phyloP scores from a whole-genome alignment of 2,888 invertebrate species.

The Abrostola tripartita region DNA sequence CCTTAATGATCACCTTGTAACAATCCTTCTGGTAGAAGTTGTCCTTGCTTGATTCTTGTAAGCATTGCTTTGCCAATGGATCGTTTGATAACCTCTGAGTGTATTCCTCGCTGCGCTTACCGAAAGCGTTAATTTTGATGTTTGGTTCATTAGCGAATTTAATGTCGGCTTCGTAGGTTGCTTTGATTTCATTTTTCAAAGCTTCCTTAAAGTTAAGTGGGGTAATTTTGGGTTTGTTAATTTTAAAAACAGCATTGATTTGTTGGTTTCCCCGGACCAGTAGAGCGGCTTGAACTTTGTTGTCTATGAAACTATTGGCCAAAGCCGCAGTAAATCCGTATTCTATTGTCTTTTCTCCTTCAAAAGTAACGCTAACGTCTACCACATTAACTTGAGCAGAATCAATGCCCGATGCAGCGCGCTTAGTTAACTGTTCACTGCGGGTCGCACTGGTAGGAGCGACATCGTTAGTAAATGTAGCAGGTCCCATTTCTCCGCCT shows the following conservation, averaged over 20 bases:
- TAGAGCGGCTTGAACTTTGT: slow-evolving; percentile 84
- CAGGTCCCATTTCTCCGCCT: slow-evolving; percentile 65
- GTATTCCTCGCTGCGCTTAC: slow-evolving; percentile 84
- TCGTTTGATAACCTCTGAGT: slow-evolving; percentile 80
- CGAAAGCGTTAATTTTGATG: slow-evolving; percentile 77
- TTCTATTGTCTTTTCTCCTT: slow-evolving; percentile 83
- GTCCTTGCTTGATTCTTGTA: slow-evolving; percentile 84
- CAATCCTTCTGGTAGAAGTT: slow-evolving; percentile 89
- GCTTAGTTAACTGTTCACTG: slow-evolving; percentile 84
- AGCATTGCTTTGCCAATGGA: slow-evolving; percentile 82
- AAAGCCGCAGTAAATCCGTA: slow-evolving; percentile 86
- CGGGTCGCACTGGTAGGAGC: slow-evolving; percentile 81
- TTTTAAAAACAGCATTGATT: slow-evolving; percentile 80
- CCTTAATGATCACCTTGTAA: slow-evolving; percentile 85
- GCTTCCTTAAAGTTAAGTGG: slow-evolving; percentile 86
- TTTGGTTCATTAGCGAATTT: slow-evolving; percentile 82
- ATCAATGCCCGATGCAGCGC: slow-evolving; percentile 86
- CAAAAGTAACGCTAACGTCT: slow-evolving; percentile 87
- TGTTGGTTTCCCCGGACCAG: slow-evolving; percentile 80
- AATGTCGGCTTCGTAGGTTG: slow-evolving; percentile 81
- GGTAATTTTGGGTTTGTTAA: slow-evolving; percentile 82
- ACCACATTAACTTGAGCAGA: slow-evolving; percentile 82
- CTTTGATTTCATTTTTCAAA: slow-evolving; percentile 83
- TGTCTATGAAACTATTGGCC: slow-evolving; percentile 87
- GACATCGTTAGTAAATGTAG: slow-evolving; percentile 65